Evolutionary conservation across 2,113 vertebrate genomes (phyloP), one percentile per base, ranked within the genome.

Genomic region (Paraplagusia blochii): DNA sequence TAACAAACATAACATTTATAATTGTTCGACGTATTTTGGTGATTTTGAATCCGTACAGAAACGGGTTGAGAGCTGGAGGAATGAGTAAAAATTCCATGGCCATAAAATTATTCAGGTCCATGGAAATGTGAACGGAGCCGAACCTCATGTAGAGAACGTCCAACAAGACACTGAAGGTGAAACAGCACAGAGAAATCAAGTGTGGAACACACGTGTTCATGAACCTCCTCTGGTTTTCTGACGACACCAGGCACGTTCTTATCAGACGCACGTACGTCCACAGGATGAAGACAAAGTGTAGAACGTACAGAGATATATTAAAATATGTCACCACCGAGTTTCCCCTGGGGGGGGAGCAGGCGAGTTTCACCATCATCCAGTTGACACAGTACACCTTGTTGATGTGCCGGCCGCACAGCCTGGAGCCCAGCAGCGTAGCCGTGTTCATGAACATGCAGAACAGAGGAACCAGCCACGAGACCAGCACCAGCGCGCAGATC

Each of bases 161-260:
- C 36, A 76, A 66, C 55, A 80, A 44, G 2, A 62, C 12, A 17
- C 54, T 9, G 9, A 1, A 1, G 0, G 44, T 0, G 39, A 66
- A 81, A 42, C 14, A 63, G 9, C 55, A 1, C 2, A 86, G 63
- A 33, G 63, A 48, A n/a, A 74, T 22, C 16, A 82, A 51, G 56
- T 84, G 82, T 17, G 80, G 83, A 8, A 72, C 1, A 15, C 77
- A 85, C 6, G 77, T 81, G 16, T 79, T 77, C 13, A 57, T 75
- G 9, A 81, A 81, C 59, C 72, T 83, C 7, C 14, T 45, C 42
- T 19, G 7, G 8, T 64, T 60, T 11, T 71, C 61, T 19, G 29
- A 62, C 4, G 69, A 76, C 10, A 29, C 19, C 2, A 18, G 11
- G 43, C 74, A 74, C 36, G 46, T 49, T 43, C 12, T 78, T n/a